phyloP scores from a whole-genome alignment of 1,140 invertebrate species.

The Hermatobates lingyangjiaoensis region DNA sequence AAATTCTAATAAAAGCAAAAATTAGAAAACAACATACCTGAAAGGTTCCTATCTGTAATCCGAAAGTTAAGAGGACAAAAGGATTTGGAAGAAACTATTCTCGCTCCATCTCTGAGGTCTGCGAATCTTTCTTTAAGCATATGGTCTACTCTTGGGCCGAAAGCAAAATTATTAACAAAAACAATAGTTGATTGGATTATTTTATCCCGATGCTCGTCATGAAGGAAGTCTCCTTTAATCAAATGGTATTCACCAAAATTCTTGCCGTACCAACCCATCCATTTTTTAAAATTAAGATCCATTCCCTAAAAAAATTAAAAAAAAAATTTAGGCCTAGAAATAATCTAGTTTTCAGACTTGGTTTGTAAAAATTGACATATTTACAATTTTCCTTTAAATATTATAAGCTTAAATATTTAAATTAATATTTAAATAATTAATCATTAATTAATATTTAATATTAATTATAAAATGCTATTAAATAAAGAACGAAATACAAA shows the following conservation, averaged over 20 bases:
- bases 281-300: constrained; percentile 73
- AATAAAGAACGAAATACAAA: too few species aligned
- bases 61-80: constrained; percentile 96
- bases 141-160: constrained; percentile 91
- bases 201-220: constrained; percentile 74
- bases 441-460: too few species aligned
- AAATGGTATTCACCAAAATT: constrained; percentile 76
- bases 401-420: too few species aligned
- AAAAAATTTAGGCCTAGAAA: too few species aligned
- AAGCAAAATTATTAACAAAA: constrained; percentile 98
- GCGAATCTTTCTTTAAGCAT: constrained; percentile 89
- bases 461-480: too few species aligned
- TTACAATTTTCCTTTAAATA: too few species aligned
- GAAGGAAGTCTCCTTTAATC: constrained; percentile 85
- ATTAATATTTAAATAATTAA: too few species aligned
- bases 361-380: too few species aligned
- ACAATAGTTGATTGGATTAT: constrained; percentile 84
- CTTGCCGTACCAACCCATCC: constrained; percentile 96
- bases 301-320: constrained; percentile 57
- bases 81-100: constrained; percentile 95
- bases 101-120: constrained; percentile 84
- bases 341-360: too few species aligned
- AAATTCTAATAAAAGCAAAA: too few species aligned
- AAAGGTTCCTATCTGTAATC: constrained; percentile 74
- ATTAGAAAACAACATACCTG: too few species aligned